These are phyloP conservation scores for Epinotia ramella DNA, from an alignment of 2,888 invertebrate genomes.

Conservation along the genomic window DNA sequence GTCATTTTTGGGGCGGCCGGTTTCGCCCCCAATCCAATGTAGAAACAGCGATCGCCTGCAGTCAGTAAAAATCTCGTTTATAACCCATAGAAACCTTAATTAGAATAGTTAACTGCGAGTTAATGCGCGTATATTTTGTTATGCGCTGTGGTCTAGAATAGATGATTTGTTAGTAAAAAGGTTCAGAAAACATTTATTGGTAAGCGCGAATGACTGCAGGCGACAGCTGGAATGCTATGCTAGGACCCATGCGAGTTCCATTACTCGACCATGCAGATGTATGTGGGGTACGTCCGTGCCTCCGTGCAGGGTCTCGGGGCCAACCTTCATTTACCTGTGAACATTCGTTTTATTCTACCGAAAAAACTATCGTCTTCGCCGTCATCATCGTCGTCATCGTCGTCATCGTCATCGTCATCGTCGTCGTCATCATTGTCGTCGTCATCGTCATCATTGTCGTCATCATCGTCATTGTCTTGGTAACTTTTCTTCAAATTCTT, in stretches of 20 bases:
- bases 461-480: constrained; percentile 53
- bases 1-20: constrained; percentile 90
- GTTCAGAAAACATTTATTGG: constrained; percentile 79
- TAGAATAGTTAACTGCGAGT: constrained; percentile 77
- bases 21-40: constrained; percentile 97
- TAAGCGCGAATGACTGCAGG: constrained; percentile 88
- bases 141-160: constrained; percentile 80
- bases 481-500: not conserved
- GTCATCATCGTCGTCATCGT: constrained; percentile 79
- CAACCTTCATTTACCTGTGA: constrained; percentile 81
- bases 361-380: constrained; percentile 81
- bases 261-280: constrained; percentile 82
- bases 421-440: constrained; percentile 66
- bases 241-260: constrained; percentile 79
- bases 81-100: constrained; percentile 77
- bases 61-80: constrained; percentile 94
- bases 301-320: constrained; percentile 75
- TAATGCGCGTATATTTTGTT: constrained; percentile 79
- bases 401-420: constrained; percentile 75
- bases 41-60: constrained; percentile 99
- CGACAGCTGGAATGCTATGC: constrained; percentile 81
- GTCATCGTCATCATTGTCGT: constrained; percentile 63
- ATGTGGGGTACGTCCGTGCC: constrained; percentile 68
- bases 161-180: constrained; percentile 82
- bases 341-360: constrained; percentile 82